These are phyloP conservation scores for Diogma glabrata DNA, from an alignment of 2,888 invertebrate species.

Conservation along the genomic window DNA sequence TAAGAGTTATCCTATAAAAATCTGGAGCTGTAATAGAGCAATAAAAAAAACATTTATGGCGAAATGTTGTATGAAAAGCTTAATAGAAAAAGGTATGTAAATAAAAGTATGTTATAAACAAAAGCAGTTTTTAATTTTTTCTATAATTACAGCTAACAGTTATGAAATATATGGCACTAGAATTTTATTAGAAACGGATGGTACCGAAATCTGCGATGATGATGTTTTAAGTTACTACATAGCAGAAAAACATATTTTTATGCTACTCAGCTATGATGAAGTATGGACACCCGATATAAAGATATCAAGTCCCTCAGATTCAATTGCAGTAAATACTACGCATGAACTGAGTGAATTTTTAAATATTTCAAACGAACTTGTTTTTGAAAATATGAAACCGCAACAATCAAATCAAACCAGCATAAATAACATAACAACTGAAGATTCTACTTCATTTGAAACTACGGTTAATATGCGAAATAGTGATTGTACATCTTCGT, in stretches of 20 bases:
- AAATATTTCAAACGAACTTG: too few species aligned
- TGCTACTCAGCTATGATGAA: background rate
- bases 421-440: too few species aligned
- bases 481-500: too few species aligned
- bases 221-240: slow-evolving; percentile 1
- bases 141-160: background rate
- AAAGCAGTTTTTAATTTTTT: background rate
- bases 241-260: background rate
- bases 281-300: background rate
- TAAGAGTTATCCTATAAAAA: background rate
- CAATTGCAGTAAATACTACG: too few species aligned
- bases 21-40: background rate
- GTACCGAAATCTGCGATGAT: slow-evolving; percentile 11
- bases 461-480: too few species aligned
- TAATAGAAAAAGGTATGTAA: background rate
- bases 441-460: background rate
- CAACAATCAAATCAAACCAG: too few species aligned
- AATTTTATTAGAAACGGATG: slow-evolving; percentile 4
- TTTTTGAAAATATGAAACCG: too few species aligned
- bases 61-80: background rate
- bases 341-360: too few species aligned
- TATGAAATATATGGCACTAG: slow-evolving; percentile 1
- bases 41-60: background rate
- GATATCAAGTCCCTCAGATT: too few species aligned
- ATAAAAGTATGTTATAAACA: background rate